These are phyloP conservation scores for Diaphora mendica DNA, from an alignment of 2,888 invertebrate genomes.

Conservation along the genomic window DNA sequence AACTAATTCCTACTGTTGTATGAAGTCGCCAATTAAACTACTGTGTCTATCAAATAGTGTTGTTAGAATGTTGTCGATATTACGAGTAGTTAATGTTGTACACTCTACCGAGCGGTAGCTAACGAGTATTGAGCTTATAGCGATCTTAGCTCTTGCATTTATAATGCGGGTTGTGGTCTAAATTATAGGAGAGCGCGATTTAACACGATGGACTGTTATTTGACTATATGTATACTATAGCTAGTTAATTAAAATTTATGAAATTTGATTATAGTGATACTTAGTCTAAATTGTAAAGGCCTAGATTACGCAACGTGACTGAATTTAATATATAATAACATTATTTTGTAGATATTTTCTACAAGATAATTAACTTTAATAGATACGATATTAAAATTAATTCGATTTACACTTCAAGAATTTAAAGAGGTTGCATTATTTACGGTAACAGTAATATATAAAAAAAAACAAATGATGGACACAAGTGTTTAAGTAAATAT, in stretches of 20 bases:
- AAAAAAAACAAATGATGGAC: neutral
- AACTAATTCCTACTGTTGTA: neutral
- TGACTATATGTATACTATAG: no score
- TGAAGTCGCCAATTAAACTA: neutral
- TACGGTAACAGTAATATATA: no score
- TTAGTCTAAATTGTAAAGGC: neutral
- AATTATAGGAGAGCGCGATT: slow-evolving; percentile 21
- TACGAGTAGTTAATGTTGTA: slow-evolving; percentile 7
- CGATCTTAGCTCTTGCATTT: slow-evolving; percentile 44
- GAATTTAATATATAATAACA: no score
- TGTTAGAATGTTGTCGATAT: neutral
- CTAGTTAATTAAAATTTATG: neutral
- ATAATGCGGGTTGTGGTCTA: slow-evolving; percentile 36
- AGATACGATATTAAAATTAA: no score
- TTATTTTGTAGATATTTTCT: no score
- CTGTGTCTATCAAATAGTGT: neutral
- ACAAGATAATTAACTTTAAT: no score
- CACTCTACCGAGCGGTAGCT: slow-evolving; percentile 24
- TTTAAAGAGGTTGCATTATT: no score
- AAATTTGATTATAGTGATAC: neutral
- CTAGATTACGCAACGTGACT: no score
- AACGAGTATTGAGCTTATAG: slow-evolving; percentile 29
- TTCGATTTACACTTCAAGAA: no score
- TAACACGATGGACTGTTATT: neutral
- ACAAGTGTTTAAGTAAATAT: neutral